A percentile compares a stretch with the other conserved stretches of the same genome.
Conservation (phyloP, 2,113 vertebrate genomes). For the Callithrix jacchus region DNA sequence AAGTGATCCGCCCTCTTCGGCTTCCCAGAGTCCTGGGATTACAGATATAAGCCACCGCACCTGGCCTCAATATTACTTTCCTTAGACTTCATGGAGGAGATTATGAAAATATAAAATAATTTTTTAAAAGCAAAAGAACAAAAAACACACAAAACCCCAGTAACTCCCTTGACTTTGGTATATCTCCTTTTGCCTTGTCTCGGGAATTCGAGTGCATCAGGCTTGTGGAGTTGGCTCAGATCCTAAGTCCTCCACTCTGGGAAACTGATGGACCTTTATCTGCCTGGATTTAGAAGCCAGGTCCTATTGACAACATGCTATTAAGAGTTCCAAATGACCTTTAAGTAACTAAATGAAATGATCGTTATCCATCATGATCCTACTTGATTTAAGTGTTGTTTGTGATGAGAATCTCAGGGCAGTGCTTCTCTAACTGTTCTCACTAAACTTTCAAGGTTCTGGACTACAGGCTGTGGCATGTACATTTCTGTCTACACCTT, state of each 20-base stretch:
- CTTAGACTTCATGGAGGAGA: background rate
- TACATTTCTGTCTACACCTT: background rate
- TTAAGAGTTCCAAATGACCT: conserved; percentile 50
- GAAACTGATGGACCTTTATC: conserved; percentile 23
- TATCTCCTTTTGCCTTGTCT: background rate
- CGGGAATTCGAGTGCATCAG: background rate
- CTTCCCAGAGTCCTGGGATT: no score
- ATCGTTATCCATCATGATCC: background rate
- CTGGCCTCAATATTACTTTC: background rate
- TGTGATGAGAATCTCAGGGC: conserved; percentile 31
- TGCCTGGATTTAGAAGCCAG: conserved; percentile 45
- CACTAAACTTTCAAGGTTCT: conserved; percentile 34
- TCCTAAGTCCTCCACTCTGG: background rate
- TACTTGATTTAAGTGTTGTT: conserved; percentile 53
- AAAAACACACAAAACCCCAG: background rate
- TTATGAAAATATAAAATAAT: background rate
- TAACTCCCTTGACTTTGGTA: background rate
- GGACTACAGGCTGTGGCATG: background rate
- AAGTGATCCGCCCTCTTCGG: no score
- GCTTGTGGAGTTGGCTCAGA: background rate
- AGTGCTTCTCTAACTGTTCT: conserved; percentile 27
- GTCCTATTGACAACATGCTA: background rate
- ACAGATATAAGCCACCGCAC: no score
- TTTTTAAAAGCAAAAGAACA: background rate
- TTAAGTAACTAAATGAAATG: conserved; percentile 61